Evolutionary conservation across 2,888 invertebrate genomes (phyloP).

Genomic region (Scelioninae gen. 1): DNA sequence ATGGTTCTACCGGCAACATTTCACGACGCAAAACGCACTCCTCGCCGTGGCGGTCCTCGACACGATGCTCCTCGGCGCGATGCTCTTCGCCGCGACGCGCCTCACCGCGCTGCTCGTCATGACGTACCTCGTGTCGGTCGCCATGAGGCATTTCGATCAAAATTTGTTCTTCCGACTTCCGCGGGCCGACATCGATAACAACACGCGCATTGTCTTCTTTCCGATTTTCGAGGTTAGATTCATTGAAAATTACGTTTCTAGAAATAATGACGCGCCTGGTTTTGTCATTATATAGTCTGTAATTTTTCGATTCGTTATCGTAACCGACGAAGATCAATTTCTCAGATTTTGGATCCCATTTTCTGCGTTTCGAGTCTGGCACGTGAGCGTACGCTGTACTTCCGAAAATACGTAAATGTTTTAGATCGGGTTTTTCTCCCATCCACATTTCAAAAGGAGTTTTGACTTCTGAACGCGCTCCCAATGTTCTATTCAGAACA

Average conservation of each 20-base stretch:
- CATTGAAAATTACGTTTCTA: slow-evolving; percentile 57
- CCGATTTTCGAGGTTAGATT: slow-evolving; percentile 10
- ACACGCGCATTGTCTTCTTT: slow-evolving; percentile 2
- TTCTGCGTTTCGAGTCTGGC: slow-evolving; percentile 44
- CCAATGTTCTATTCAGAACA: slow-evolving; percentile 42
- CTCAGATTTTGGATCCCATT: slow-evolving; percentile 63
- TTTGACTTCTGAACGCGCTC: slow-evolving; percentile 26
- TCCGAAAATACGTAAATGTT: slow-evolving; percentile 61
- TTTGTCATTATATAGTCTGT: slow-evolving; percentile 47
- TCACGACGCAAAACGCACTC: too few relatives aligned
- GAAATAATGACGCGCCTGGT: slow-evolving; percentile 37
- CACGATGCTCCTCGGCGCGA: too few relatives aligned
- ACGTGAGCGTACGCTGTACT: slow-evolving; percentile 48
- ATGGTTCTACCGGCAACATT: too few relatives aligned
- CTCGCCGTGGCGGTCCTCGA: too few relatives aligned
- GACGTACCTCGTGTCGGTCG: too few relatives aligned
- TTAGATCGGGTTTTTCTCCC: slow-evolving; percentile 58
- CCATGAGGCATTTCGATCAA: too few relatives aligned
- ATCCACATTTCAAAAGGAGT: slow-evolving; percentile 63
- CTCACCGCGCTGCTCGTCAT: not conserved
- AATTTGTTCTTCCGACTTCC: too few relatives aligned
- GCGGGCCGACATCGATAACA: not conserved
- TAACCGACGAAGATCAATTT: slow-evolving; percentile 62
- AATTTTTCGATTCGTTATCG: slow-evolving; percentile 57
- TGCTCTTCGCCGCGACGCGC: too few relatives aligned